Percentiles rank a stretch among this genome's conserved stretches.
phyloP scores from a whole-genome alignment of 2,888 invertebrate genomes.

The Tachina grossa region DNA sequence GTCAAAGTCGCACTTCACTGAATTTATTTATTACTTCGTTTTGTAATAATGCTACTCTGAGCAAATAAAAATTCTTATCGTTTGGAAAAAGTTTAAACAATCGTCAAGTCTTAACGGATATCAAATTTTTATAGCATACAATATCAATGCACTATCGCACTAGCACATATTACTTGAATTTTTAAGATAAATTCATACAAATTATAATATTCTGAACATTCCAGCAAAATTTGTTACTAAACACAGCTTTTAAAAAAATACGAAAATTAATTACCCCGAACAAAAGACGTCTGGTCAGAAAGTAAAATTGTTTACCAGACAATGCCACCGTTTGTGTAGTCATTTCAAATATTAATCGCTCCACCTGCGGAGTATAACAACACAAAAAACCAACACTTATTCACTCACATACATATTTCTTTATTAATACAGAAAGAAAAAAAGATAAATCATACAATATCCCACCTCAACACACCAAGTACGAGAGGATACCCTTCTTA shows the following conservation, averaged over 20 bases:
- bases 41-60: too few relatives aligned
- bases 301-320: constrained; percentile 86
- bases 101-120: too few relatives aligned
- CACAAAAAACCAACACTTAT: not conserved
- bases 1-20: too few relatives aligned
- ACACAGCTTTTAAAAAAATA: not conserved
- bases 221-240: not conserved
- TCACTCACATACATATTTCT: too few relatives aligned
- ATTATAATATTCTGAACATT: not conserved
- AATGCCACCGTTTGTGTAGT: constrained; percentile 84
- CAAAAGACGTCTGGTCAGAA: constrained; percentile 84
- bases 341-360: constrained; percentile 85
- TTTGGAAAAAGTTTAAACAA: too few relatives aligned
- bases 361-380: constrained; percentile 82
- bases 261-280: constrained; percentile 83
- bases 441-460: constrained; percentile 9
- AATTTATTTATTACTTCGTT: too few relatives aligned
- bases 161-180: too few relatives aligned
- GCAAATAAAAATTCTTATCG: too few relatives aligned
- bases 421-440: not conserved
- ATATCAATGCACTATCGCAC: too few relatives aligned
- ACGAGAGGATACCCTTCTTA: constrained; percentile 81
- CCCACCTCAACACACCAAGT: constrained; percentile 80
- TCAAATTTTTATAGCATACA: too few relatives aligned
- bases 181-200: too few relatives aligned